These are phyloP conservation scores for Neodiprion fabricii DNA, from an alignment of 1,140 invertebrate species.

Conservation along the genomic window DNA sequence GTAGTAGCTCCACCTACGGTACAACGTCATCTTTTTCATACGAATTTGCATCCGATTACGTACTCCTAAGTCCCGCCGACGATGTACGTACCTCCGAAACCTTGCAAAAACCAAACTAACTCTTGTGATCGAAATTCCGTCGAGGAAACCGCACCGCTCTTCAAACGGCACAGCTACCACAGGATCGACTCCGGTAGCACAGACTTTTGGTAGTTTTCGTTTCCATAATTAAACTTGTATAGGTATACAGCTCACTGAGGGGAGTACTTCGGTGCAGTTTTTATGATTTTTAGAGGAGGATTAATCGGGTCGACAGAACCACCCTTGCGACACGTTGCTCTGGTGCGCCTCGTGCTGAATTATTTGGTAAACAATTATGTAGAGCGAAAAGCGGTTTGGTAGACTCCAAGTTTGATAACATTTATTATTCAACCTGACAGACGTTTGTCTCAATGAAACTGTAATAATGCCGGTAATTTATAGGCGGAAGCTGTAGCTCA, in stretches of 20 bases:
- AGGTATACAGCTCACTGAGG: too few species aligned
- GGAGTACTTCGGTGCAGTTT: too few species aligned
- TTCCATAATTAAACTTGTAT: too few species aligned
- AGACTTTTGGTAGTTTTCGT: too few species aligned
- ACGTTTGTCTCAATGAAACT: conserved; percentile 4
- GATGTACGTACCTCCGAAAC: too few species aligned
- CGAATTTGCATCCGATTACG: conserved; percentile 1
- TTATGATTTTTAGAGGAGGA: neutral
- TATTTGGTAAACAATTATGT: neutral
- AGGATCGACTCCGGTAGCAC: too few species aligned
- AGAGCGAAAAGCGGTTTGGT: neutral
- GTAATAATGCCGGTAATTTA: neutral
- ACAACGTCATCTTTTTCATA: neutral
- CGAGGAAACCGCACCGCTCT: too few species aligned
- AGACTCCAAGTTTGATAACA: neutral
- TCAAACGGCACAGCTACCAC: too few species aligned
- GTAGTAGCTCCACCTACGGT: too few species aligned
- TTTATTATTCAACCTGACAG: neutral
- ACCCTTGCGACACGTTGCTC: neutral
- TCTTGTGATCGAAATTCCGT: too few species aligned
- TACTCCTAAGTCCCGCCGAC: neutral
- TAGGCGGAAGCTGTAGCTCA: conserved; percentile 4
- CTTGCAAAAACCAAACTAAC: too few species aligned
- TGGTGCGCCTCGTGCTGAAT: neutral
- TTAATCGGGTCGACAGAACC: neutral